Evolutionary conservation across 1,140 invertebrate genomes (phyloP).

Genomic region (Aphelenchoides avenae): DNA sequence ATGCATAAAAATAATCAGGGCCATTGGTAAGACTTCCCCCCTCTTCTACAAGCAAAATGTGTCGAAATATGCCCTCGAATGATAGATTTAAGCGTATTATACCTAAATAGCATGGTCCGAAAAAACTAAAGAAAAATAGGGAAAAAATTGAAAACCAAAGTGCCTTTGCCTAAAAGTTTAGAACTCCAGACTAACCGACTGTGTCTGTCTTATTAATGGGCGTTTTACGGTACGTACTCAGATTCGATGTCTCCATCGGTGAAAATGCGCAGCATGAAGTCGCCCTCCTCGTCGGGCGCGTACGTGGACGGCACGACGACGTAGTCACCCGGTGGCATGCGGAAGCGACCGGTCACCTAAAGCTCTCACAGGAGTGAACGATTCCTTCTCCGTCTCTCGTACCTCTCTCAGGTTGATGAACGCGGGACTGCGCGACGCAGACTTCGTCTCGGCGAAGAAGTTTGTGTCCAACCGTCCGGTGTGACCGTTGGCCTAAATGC

Average conservation of each 20-base stretch:
- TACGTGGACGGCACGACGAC: constrained; percentile 95
- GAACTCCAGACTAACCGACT: neutral
- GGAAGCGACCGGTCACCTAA: constrained; percentile 85
- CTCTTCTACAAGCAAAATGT: constrained; percentile 4
- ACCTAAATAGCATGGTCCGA: neutral
- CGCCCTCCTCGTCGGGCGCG: constrained; percentile 88
- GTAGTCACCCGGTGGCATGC: constrained; percentile 85
- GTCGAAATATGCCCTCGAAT: neutral
- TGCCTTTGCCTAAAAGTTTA: no score
- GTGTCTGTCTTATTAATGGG: neutral
- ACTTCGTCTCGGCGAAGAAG: constrained; percentile 59
- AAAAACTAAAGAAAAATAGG: neutral
- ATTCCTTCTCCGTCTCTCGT: neutral
- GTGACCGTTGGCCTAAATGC: constrained; percentile 21
- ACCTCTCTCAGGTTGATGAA: constrained; percentile 69
- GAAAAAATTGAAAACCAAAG: neutral
- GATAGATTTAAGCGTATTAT: neutral
- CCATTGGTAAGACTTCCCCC: no score
- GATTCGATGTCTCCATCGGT: constrained; percentile 59
- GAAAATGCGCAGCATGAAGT: constrained; percentile 90
- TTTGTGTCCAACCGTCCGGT: constrained; percentile 67
- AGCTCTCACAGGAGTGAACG: neutral
- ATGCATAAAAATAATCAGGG: no score
- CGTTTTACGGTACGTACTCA: constrained; percentile 18
- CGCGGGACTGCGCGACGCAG: constrained; percentile 66